phyloP scores from a whole-genome alignment of 2,888 invertebrate species.

The Ennomos quercinarius region DNA sequence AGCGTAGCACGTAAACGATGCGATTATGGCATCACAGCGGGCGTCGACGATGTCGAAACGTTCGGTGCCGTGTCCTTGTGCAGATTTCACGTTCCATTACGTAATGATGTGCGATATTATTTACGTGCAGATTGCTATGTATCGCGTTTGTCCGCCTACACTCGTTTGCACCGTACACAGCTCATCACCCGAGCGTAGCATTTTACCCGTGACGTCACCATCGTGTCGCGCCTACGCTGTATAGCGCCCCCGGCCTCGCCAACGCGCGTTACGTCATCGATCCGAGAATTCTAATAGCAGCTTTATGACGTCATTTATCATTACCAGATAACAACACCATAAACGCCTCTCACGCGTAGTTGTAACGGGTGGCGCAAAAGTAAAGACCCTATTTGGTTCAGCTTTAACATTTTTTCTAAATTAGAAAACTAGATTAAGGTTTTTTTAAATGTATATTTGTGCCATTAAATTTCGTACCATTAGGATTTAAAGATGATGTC shows the following conservation, averaged over 20 bases:
- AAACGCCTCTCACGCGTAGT: slow-evolving; percentile 3
- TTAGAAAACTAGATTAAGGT: too few relatives aligned
- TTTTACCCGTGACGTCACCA: slow-evolving; percentile 78
- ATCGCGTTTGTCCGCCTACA: slow-evolving; percentile 55
- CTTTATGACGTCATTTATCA: slow-evolving; percentile 62
- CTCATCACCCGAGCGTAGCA: slow-evolving; percentile 48
- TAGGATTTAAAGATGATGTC: too few relatives aligned
- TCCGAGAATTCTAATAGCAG: slow-evolving; percentile 56
- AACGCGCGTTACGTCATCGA: slow-evolving; percentile 70
- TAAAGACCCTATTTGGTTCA: too few relatives aligned
- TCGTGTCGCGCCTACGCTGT: slow-evolving; percentile 69
- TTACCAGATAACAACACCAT: slow-evolving; percentile 47
- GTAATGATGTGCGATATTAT: slow-evolving; percentile 68
- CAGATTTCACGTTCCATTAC: slow-evolving; percentile 80
- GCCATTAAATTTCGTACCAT: too few relatives aligned
- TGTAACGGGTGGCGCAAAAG: too few relatives aligned
- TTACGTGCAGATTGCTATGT: slow-evolving; percentile 61
- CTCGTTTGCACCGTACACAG: slow-evolving; percentile 43
- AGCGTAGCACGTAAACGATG: slow-evolving; percentile 76
- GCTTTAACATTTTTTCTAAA: too few relatives aligned
- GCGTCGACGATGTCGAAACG: slow-evolving; percentile 70
- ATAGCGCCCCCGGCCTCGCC: slow-evolving; percentile 51
- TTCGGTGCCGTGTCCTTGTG: slow-evolving; percentile 70
- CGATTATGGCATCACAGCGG: slow-evolving; percentile 75
- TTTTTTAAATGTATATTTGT: too few relatives aligned